Evolutionary conservation across 2,797 vertebrate genomes (phyloP).

Genomic region (Phrynocephalus forsythii): DNA sequence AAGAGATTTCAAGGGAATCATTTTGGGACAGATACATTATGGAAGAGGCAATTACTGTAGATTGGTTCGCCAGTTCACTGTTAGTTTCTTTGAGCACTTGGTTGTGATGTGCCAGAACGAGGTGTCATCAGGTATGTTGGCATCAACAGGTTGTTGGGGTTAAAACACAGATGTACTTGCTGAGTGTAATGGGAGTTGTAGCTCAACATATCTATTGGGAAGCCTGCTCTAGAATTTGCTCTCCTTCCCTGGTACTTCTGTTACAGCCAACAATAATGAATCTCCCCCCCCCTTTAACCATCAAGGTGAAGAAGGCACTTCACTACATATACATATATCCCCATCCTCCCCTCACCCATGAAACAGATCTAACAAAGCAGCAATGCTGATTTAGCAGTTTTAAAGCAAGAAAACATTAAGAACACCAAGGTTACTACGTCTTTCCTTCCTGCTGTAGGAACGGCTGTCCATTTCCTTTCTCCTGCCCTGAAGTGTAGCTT

Average conservation of each 20-base stretch:
- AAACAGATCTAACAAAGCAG: background rate
- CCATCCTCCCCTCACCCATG: background rate
- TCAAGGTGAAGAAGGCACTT: background rate
- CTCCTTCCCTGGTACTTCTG: background rate
- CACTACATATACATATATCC: background rate
- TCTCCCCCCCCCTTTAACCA: background rate
- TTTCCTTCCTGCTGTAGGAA: background rate
- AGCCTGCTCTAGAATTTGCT: background rate
- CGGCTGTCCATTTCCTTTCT: background rate
- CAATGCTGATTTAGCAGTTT: background rate
- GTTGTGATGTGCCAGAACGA: background rate
- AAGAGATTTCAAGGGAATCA: background rate
- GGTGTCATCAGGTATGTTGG: background rate
- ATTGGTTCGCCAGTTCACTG: background rate
- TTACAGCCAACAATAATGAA: background rate
- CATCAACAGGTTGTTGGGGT: no score
- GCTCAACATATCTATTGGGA: background rate
- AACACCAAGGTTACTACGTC: background rate
- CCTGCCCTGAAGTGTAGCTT: background rate
- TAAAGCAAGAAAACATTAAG: background rate
- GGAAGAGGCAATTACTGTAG: background rate
- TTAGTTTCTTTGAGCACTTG: background rate
- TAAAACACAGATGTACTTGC: background rate
- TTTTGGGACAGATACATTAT: background rate
- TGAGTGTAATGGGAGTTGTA: background rate